Conservation (phyloP, 1,140 invertebrate species). For the Eumeta japonica region DNA sequence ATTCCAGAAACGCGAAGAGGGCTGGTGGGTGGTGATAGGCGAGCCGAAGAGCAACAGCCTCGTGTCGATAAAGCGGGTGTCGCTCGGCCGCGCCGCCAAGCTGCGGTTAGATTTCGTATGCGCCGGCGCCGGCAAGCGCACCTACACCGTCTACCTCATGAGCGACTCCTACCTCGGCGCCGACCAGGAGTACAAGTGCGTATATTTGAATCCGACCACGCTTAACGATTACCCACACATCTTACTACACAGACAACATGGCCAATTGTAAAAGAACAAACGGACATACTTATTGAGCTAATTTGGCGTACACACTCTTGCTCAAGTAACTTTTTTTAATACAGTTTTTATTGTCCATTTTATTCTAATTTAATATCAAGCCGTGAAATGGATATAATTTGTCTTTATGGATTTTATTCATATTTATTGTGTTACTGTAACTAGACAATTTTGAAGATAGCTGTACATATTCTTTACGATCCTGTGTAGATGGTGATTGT, state of each 20-base stretch:
- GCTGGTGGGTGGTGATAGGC: constrained; percentile 99
- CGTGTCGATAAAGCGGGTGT: constrained; percentile 93
- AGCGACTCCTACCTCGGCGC: constrained; percentile 98
- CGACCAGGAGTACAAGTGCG: constrained; percentile 95
- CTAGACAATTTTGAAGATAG: too few relatives aligned
- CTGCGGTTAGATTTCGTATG: constrained; percentile 95
- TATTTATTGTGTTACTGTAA: too few relatives aligned
- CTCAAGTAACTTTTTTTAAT: too few relatives aligned
- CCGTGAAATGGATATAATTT: too few relatives aligned
- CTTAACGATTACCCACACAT: not conserved
- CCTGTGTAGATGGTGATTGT: too few relatives aligned
- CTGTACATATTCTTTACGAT: too few relatives aligned
- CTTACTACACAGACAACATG: not conserved
- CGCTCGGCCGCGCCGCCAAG: constrained; percentile 90
- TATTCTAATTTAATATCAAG: not conserved
- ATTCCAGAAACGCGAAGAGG: constrained; percentile 92
- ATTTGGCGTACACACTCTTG: too few relatives aligned
- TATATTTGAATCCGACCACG: too few relatives aligned
- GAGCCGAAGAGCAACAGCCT: constrained; percentile 93
- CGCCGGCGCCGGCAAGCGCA: constrained; percentile 76
- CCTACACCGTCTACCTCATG: constrained; percentile 98
- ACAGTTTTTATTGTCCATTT: too few relatives aligned
- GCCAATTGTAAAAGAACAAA: not conserved
- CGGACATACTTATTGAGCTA: not conserved
- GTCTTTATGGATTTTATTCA: too few relatives aligned